These are phyloP conservation scores for Eumeta japonica DNA, from an alignment of 1,140 invertebrate genomes.

Conservation along the genomic window DNA sequence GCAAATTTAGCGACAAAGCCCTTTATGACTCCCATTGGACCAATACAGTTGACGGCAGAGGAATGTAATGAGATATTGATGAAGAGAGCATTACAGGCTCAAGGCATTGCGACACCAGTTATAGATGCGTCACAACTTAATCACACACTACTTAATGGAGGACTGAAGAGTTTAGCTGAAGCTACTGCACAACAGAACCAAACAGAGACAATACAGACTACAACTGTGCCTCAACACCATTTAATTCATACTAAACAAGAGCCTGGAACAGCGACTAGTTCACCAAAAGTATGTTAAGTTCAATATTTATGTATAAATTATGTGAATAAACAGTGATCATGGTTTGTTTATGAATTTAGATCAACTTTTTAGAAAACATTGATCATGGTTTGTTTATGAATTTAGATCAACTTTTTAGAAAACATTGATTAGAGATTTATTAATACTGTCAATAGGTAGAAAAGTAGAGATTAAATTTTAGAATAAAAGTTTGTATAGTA, in stretches of 20 bases:
- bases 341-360: no score
- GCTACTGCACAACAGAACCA: slow-evolving; percentile 45
- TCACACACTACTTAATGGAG: slow-evolving; percentile 46
- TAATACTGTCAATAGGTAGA: no score
- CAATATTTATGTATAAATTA: no score
- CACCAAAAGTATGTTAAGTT: slow-evolving; percentile 55
- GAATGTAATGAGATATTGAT: slow-evolving; percentile 77
- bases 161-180: slow-evolving; percentile 53
- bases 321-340: no score
- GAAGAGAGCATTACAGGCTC: slow-evolving; percentile 62
- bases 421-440: no score
- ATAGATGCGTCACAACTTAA: slow-evolving; percentile 52
- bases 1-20: slow-evolving; percentile 41
- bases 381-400: no score
- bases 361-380: no score
- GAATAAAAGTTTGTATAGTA: no score
- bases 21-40: slow-evolving; percentile 68
- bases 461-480: no score
- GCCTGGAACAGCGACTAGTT: slow-evolving; percentile 61
- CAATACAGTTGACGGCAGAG: slow-evolving; percentile 69
- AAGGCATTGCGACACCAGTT: slow-evolving; percentile 49
- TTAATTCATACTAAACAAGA: slow-evolving; percentile 60
- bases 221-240: slow-evolving; percentile 48
- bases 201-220: slow-evolving; percentile 51
- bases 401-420: no score